phyloP scores from a whole-genome alignment of 2,797 vertebrate genomes.

The Dallia pectoralis region DNA sequence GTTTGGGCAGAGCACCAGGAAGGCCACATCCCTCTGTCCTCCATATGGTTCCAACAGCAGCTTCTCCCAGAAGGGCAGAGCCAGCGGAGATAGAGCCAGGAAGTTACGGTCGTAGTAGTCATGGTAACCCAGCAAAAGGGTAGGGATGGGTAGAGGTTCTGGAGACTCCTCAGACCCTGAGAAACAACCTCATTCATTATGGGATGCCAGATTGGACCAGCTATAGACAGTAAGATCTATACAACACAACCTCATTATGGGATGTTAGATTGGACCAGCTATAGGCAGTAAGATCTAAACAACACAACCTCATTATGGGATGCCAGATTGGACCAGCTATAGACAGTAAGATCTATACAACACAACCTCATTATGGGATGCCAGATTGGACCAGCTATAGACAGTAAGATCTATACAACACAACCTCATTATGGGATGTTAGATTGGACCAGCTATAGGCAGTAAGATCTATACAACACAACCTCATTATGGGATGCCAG shows the following conservation, averaged over 20 bases:
- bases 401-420: neutral
- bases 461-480: too few species aligned
- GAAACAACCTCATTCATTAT: constrained; percentile 6
- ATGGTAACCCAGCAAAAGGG: constrained; percentile 91
- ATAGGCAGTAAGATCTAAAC: neutral
- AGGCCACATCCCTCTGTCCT: constrained; percentile 91
- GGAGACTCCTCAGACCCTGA: constrained; percentile 96
- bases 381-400: too few species aligned
- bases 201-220: neutral
- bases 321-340: too few species aligned
- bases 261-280: too few species aligned
- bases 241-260: too few species aligned
- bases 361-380: too few species aligned
- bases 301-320: too few species aligned
- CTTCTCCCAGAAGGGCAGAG: constrained; percentile 97
- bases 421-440: constrained; percentile 9
- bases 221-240: neutral
- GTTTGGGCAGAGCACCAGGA: constrained; percentile 94
- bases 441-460: neutral
- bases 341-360: neutral
- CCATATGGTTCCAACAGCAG: constrained; percentile 92
- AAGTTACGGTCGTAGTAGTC: constrained; percentile 87
- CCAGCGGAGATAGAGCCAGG: constrained; percentile 92
- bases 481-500: constrained; percentile 8
- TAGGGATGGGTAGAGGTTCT: constrained; percentile 92